phyloP scores from a whole-genome alignment of 1,140 invertebrate genomes.

The Thaumatotibia leucotreta region DNA sequence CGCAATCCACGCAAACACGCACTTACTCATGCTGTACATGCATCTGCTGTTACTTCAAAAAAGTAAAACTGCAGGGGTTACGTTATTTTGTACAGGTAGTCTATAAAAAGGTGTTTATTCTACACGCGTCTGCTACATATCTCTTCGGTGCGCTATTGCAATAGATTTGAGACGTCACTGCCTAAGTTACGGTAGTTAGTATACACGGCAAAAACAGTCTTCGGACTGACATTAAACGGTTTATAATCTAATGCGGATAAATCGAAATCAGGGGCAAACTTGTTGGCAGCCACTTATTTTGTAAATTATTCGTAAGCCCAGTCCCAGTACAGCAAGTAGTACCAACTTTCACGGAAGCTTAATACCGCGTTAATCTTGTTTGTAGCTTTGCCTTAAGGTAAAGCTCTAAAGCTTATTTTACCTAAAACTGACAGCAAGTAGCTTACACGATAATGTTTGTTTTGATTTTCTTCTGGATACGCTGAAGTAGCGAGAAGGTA shows the following conservation, averaged over 20 bases:
- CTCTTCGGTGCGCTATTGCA: background rate
- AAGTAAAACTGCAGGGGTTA: background rate
- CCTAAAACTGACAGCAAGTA: background rate
- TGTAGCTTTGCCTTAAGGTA: background rate
- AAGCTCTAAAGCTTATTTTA: background rate
- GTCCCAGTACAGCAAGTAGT: no score
- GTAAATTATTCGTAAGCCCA: background rate
- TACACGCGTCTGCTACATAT: background rate
- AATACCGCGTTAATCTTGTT: background rate
- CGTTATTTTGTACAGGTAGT: background rate
- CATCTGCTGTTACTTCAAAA: no score
- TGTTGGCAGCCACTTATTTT: background rate
- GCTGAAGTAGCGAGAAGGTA: background rate
- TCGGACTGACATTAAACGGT: background rate
- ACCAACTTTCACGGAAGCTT: slow-evolving; percentile 4
- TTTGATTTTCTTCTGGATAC: slow-evolving; percentile 15
- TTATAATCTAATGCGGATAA: background rate
- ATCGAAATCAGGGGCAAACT: background rate
- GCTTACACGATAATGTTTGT: background rate
- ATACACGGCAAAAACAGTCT: background rate
- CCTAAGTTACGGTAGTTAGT: background rate
- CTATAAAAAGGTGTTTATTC: background rate
- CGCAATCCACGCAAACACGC: no score
- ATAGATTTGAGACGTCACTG: background rate
- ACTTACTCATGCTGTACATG: no score